Conservation (phyloP, 2,797 vertebrate species). For the Loriculus beryllinus region DNA sequence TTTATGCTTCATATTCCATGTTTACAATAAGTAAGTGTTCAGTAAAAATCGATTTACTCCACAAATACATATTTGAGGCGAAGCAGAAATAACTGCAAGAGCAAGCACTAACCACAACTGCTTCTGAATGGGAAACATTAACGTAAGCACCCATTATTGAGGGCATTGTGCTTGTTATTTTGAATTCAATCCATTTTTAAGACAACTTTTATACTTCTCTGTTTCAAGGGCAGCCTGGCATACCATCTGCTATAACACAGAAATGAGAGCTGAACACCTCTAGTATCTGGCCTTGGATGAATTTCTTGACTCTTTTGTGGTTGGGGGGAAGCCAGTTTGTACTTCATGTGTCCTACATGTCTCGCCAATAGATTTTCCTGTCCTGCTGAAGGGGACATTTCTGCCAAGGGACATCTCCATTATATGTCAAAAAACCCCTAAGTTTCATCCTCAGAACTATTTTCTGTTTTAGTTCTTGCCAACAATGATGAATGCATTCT, state of each 20-base stretch:
- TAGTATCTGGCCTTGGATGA: background rate
- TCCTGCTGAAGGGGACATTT: background rate
- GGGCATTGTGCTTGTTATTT: background rate
- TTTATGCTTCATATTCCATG: background rate
- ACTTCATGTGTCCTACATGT: background rate
- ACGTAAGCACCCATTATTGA: background rate
- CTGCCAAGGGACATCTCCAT: background rate
- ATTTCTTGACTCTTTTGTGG: background rate
- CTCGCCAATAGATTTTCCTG: background rate
- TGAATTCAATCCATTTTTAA: background rate
- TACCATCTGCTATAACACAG: fast-evolving
- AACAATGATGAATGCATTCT: background rate
- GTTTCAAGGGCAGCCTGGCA: background rate
- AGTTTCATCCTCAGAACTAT: background rate
- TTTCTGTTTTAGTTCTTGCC: background rate
- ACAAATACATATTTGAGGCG: background rate
- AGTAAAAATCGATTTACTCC: slow-evolving; percentile 27
- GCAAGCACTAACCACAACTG: background rate
- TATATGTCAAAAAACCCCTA: no score
- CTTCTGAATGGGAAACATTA: slow-evolving; percentile 4
- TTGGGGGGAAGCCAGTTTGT: background rate
- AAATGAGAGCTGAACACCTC: background rate
- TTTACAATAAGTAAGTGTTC: slow-evolving; percentile 2
- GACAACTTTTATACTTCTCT: background rate
- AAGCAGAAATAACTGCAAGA: slow-evolving; percentile 13